Conservation (phyloP, 2,113 vertebrate species). For the Nothobranchius furzeri region DNA sequence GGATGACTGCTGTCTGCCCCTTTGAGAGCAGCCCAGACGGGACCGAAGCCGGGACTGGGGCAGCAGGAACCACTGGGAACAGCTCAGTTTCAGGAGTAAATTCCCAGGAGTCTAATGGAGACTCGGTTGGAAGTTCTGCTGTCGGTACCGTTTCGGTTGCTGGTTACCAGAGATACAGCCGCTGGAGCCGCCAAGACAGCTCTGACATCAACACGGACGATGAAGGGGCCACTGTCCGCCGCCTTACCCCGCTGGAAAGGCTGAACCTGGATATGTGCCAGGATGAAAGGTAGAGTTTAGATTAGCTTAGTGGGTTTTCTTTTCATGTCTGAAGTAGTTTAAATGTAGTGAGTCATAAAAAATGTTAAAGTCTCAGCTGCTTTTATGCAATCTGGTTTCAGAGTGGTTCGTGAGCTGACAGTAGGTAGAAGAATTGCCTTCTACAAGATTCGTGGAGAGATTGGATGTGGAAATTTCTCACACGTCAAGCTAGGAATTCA, state of each 20-base stretch:
- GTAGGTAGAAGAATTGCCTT: constrained; percentile 95
- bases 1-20: constrained; percentile 88
- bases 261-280: constrained; percentile 92
- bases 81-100: constrained; percentile 48
- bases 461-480: constrained; percentile 97
- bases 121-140: constrained; percentile 37
- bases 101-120: constrained; percentile 42
- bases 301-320: neutral
- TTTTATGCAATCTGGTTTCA: constrained; percentile 53
- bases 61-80: constrained; percentile 36
- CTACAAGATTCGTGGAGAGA: constrained; percentile 93
- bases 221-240: constrained; percentile 77
- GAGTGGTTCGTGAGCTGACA: constrained; percentile 90
- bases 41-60: constrained; percentile 42
- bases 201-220: constrained; percentile 81
- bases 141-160: constrained; percentile 30
- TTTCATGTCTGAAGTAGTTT: neutral
- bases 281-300: constrained; percentile 78
- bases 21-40: constrained; percentile 75
- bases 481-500: constrained; percentile 97
- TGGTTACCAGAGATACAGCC: constrained; percentile 63
- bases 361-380: neutral
- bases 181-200: constrained; percentile 86
- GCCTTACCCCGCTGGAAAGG: constrained; percentile 89
- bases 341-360: neutral